Conservation (phyloP, 2,113 vertebrate genomes). For the Leptosomus discolor region DNA sequence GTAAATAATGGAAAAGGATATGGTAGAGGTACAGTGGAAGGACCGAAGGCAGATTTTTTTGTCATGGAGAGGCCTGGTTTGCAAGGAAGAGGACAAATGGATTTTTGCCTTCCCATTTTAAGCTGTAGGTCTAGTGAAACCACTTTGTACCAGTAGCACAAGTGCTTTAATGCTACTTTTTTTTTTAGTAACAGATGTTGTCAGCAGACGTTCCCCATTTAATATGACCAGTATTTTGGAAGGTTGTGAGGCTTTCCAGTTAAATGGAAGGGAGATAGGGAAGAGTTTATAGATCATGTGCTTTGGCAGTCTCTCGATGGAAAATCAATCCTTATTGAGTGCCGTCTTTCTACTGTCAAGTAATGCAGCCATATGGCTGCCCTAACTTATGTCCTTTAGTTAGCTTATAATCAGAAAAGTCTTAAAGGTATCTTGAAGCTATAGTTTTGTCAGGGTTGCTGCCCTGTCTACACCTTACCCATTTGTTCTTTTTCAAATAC, state of each 20-base stretch:
- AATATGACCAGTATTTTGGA: neutral
- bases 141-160: neutral
- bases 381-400: neutral
- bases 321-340: neutral
- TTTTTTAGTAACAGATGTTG: neutral
- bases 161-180: neutral
- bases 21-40: neutral
- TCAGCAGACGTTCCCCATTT: neutral
- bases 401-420: neutral
- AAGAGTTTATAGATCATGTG: neutral
- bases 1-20: neutral
- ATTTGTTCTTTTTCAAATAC: neutral
- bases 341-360: neutral
- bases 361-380: neutral
- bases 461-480: neutral
- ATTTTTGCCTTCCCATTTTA: neutral
- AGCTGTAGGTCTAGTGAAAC: neutral
- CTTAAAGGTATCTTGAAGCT: neutral
- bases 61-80: neutral
- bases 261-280: neutral
- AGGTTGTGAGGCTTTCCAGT: neutral
- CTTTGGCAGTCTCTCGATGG: neutral
- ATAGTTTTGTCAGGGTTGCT: neutral
- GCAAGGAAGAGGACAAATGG: neutral
- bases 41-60: neutral